Percentiles rank a stretch among this genome's conserved stretches.
phyloP scores from a whole-genome alignment of 2,113 vertebrate genomes.

The Labeo catla region DNA sequence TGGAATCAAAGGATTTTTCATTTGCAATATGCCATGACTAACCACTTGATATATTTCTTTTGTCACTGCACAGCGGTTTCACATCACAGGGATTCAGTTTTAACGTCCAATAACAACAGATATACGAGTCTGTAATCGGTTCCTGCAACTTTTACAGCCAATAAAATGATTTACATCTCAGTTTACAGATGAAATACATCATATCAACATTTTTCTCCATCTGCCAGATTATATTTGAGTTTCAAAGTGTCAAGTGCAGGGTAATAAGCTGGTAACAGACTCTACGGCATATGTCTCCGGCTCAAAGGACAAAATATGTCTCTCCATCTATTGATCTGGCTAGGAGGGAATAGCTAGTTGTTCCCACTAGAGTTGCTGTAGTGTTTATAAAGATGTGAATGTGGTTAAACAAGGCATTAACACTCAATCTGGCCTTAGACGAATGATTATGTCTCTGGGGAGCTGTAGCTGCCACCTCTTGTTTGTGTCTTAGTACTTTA shows the following conservation, averaged over 20 bases:
- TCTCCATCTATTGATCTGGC: not conserved
- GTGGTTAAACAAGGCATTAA: slow-evolving; percentile 42
- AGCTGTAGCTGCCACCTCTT: slow-evolving; percentile 1
- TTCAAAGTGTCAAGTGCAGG: not conserved
- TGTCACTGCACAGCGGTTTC: not conserved
- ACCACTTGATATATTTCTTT: not conserved
- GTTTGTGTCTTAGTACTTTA: slow-evolving; percentile 34
- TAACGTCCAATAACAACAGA: slow-evolving; percentile 5
- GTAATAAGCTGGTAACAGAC: not conserved
- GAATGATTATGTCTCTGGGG: slow-evolving; percentile 37
- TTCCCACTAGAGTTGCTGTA: not conserved
- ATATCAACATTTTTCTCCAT: not conserved
- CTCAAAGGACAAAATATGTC: slow-evolving; percentile 10
- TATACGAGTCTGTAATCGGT: not conserved
- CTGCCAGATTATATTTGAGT: not conserved
- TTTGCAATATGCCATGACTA: not conserved
- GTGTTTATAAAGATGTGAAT: slow-evolving; percentile 28
- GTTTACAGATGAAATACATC: slow-evolving; percentile 1
- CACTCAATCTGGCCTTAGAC: slow-evolving; percentile 21
- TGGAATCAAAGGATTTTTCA: not conserved
- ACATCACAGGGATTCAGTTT: not conserved
- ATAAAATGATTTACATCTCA: slow-evolving; percentile 7
- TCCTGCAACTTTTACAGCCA: not conserved
- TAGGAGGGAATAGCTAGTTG: not conserved
- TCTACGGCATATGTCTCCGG: not conserved